phyloP scores from a whole-genome alignment of 2,888 invertebrate genomes.

The Mellilla xanthometata region DNA sequence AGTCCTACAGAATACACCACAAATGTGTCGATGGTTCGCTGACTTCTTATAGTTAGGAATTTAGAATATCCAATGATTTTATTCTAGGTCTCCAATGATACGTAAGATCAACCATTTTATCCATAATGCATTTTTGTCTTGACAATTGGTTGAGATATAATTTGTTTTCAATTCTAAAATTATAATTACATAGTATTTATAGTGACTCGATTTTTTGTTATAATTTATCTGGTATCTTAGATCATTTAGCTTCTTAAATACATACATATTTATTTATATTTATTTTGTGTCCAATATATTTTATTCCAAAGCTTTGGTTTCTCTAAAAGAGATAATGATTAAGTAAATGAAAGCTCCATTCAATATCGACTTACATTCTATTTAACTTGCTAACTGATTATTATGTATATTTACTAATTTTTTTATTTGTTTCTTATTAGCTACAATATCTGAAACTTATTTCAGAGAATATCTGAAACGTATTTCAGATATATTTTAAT shows the following conservation, averaged over 20 bases:
- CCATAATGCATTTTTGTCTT: slow-evolving; percentile 3
- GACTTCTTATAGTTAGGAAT: background rate
- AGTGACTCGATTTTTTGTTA: slow-evolving; percentile 14
- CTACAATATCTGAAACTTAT: slow-evolving; percentile 32
- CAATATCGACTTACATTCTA: slow-evolving; percentile 26
- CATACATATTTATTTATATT: slow-evolving; percentile 3
- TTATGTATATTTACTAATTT: slow-evolving; percentile 27
- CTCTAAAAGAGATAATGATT: slow-evolving; percentile 19
- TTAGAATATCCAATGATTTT: slow-evolving; percentile 1
- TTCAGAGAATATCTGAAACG: slow-evolving; percentile 31
- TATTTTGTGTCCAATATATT: slow-evolving; percentile 2
- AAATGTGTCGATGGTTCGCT: slow-evolving; percentile 5
- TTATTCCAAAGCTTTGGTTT: slow-evolving; percentile 32
- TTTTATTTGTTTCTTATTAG: slow-evolving; percentile 26
- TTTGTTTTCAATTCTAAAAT: slow-evolving; percentile 4
- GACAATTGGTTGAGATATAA: slow-evolving; percentile 3
- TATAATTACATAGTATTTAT: slow-evolving; percentile 12
- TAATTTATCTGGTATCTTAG: slow-evolving; percentile 14
- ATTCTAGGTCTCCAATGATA: slow-evolving; percentile 8
- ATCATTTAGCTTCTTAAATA: background rate
- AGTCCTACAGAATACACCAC: too few species aligned
- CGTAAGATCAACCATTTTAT: slow-evolving; percentile 3
- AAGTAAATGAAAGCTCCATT: slow-evolving; percentile 32
- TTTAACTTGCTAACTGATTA: slow-evolving; percentile 28
- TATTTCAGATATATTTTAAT: slow-evolving; percentile 18